A percentile compares a stretch with the other conserved stretches of the same genome.
Evolutionary conservation across 2,888 invertebrate species (phyloP).

Genomic region (Phyto melanocephala): DNA sequence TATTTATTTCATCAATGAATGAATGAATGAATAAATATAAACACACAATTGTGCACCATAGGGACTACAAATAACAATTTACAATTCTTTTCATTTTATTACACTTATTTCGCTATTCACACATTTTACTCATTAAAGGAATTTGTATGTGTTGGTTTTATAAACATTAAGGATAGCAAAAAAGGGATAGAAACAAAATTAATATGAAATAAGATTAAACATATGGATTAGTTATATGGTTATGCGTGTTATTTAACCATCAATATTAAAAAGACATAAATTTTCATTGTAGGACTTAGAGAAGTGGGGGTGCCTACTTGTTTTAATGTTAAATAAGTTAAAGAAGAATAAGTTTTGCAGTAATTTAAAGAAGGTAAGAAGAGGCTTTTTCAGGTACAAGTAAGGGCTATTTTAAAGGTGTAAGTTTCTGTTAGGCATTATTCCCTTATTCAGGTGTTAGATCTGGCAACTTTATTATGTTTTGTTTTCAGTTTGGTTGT

Average conservation of each 20-base stretch:
- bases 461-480: no score
- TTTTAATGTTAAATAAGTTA: not conserved
- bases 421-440: no score
- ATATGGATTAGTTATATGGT: not conserved
- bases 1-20: slow-evolving; percentile 45
- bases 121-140: not conserved
- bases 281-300: not conserved
- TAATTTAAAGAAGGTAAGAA: no score
- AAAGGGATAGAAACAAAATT: not conserved
- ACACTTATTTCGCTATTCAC: not conserved
- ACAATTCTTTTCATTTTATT: slow-evolving; percentile 17
- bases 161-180: not conserved
- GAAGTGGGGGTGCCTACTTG: slow-evolving; percentile 1
- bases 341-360: no score
- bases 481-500: no score
- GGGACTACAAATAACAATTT: slow-evolving; percentile 24
- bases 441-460: no score
- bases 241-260: slow-evolving; percentile 48
- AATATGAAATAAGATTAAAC: not conserved
- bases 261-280: slow-evolving; percentile 25
- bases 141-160: not conserved
- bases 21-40: not conserved
- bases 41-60: not conserved
- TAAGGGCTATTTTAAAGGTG: no score
- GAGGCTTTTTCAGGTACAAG: no score